Conservation (phyloP, 2,888 invertebrate genomes). For the Plutella xylostella region DNA sequence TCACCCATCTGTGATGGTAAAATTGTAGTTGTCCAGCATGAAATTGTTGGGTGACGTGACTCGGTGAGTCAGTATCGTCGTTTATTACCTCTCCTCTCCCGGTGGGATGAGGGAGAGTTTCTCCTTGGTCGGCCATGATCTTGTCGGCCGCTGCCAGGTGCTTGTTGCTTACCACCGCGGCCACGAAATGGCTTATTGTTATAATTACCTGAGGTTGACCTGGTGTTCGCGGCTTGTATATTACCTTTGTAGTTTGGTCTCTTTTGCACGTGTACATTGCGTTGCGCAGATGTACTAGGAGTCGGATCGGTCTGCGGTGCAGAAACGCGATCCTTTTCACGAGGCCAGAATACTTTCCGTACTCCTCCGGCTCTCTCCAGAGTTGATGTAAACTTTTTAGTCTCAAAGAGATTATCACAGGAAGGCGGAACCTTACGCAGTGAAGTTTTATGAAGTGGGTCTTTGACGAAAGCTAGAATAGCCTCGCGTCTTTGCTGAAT, state of each 20-base stretch:
- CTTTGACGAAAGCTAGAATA: background rate
- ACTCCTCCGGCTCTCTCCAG: conserved; percentile 9
- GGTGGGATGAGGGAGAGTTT: conserved; percentile 9
- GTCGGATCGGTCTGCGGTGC: conserved; percentile 1
- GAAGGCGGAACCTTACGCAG: conserved; percentile 8
- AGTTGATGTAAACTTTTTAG: conserved; percentile 4
- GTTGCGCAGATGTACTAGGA: background rate
- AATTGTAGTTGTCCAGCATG: background rate
- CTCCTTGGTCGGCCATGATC: background rate
- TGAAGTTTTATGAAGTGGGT: background rate
- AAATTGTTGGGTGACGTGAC: too few species aligned
- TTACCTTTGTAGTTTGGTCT: background rate
- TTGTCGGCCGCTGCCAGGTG: background rate
- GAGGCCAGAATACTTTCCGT: background rate
- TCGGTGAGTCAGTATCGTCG: conserved; percentile 9
- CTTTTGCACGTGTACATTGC: background rate
- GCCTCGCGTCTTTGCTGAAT: conserved; percentile 10
- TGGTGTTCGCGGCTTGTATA: too few species aligned
- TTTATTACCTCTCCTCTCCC: conserved; percentile 7
- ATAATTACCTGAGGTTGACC: too few species aligned
- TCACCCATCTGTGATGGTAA: conserved; percentile 10
- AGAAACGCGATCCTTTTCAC: background rate
- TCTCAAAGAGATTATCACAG: conserved; percentile 1
- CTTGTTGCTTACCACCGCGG: background rate
- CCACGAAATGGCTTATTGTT: background rate